Evolutionary conservation across 2,797 vertebrate species (phyloP), one percentile per base, ranked within the genome.

Genomic region (Dicrostonyx torquatus): DNA sequence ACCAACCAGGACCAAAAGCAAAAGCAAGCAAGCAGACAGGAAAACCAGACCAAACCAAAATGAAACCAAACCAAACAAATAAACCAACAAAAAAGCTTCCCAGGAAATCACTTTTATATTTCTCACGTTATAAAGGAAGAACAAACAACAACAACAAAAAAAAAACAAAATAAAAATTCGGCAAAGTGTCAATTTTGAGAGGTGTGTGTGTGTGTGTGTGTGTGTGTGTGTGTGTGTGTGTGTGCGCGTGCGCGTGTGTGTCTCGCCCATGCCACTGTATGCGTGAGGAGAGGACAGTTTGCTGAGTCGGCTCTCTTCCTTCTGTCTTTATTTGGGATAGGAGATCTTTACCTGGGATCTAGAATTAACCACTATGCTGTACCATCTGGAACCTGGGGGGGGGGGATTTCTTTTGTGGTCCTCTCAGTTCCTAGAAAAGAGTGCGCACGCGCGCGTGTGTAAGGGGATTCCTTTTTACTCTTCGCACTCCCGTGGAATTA

Each of bases 381-480:
- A n/a, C 7, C 7, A 5, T 75, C 24, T 45, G 2, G 5, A 26
- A 24, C 5, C 22, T 43, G 37, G 29, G 15, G 31, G 0, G 31
- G 0, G 37, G 0, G 1, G 4, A 37, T 60, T 79, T 62, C 60
- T 24, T 55, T 55, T 78, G 85, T 58, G 13, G 26, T 22, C 14
- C 10, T 70, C n/a, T 86, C 18, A 8, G 5, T 24, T 26, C 58
- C 31, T 55, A 22, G 20, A 9, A 58, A 43, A 89, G 14, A 68
- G 26, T 18, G 14, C 50, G 50, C 50, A 4, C 14, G 50, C 50
- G 14, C 14, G 1, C 14, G 13, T 53, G 50, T 53, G 14, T 53
- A 53, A 1, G 5, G 34, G 9, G 2, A 6, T n/a, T 10, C 17
- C 5, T 11, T 40, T 31, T 11, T 22, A 34, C 15, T 12, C 15